Conservation (phyloP, 2,113 vertebrate genomes). For the Percina caprodes region DNA sequence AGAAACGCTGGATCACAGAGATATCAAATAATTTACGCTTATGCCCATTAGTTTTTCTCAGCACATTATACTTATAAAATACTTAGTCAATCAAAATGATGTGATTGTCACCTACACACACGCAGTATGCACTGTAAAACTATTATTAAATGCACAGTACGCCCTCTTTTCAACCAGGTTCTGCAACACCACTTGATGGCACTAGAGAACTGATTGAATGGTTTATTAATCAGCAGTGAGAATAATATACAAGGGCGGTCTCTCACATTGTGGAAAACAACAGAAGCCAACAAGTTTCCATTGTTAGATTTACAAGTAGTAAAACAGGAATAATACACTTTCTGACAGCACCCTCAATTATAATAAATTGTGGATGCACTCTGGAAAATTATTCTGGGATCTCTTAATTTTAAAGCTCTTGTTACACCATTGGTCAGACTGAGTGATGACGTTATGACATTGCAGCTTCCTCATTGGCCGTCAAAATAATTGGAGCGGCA, state of each 20-base stretch:
- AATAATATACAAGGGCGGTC: background rate
- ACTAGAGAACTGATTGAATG: slow-evolving; percentile 2
- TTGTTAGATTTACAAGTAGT: background rate
- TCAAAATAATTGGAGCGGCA: too few relatives aligned
- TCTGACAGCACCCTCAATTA: background rate
- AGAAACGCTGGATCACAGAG: background rate
- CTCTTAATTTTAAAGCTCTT: too few relatives aligned
- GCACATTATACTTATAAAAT: background rate
- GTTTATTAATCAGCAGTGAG: background rate
- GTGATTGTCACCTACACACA: background rate
- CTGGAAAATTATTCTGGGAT: too few relatives aligned
- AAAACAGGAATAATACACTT: background rate
- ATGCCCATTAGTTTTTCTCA: background rate
- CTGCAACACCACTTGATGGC: slow-evolving; percentile 52
- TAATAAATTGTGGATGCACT: too few relatives aligned
- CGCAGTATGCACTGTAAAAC: background rate
- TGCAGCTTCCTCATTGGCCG: too few relatives aligned
- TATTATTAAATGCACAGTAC: background rate
- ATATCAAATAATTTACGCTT: background rate
- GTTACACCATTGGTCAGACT: too few relatives aligned
- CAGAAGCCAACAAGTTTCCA: background rate
- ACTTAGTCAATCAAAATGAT: background rate
- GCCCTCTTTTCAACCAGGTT: background rate
- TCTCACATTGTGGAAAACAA: background rate
- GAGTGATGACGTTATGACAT: too few relatives aligned